Percentiles rank a stretch among this genome's conserved stretches.
Conservation (phyloP, 2,888 invertebrate genomes). For the Rotaria macrura region DNA sequence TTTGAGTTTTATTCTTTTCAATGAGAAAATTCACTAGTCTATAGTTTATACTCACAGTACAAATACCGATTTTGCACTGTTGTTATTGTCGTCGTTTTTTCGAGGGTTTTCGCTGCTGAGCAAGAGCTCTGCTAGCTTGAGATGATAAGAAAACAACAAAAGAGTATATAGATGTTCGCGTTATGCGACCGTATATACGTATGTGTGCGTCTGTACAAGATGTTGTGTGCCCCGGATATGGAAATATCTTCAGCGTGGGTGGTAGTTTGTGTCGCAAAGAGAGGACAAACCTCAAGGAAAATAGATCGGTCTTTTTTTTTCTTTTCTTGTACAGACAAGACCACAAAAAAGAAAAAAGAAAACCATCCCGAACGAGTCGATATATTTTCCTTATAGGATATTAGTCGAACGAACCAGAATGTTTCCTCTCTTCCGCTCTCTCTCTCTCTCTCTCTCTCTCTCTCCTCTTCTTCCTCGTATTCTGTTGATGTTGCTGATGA, state of each 20-base stretch:
- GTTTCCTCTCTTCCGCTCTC: background rate
- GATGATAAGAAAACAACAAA: background rate
- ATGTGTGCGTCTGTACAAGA: background rate
- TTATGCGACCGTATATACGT: background rate
- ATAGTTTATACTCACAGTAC: background rate
- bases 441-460: background rate
- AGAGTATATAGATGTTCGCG: background rate
- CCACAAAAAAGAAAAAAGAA: background rate
- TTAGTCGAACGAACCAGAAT: background rate
- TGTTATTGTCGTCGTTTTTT: background rate
- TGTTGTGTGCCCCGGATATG: background rate
- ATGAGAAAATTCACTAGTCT: background rate
- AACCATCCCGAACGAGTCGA: background rate
- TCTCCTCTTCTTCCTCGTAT: background rate
- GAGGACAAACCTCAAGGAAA: slow-evolving; percentile 3
- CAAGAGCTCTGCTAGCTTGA: background rate
- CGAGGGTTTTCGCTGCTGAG: background rate
- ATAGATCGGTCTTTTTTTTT: background rate
- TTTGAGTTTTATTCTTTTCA: background rate
- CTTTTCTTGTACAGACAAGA: background rate
- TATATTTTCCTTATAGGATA: background rate
- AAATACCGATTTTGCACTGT: background rate
- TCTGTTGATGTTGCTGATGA: no score
- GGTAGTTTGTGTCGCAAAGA: background rate
- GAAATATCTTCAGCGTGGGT: slow-evolving; percentile 2